Conservation (phyloP, 2,888 invertebrate species). For the Caradrina kadenii region DNA sequence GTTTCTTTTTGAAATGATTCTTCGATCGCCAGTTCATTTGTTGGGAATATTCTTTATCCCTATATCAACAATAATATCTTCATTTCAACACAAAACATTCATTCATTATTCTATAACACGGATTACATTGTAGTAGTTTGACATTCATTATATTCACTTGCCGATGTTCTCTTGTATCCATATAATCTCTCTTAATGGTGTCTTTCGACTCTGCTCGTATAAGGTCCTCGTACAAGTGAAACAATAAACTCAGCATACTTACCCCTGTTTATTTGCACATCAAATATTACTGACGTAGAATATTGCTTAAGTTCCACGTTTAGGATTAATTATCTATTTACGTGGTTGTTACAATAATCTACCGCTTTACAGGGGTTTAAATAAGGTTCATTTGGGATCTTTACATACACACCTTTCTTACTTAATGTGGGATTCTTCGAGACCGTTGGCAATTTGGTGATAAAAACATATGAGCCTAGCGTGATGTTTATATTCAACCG, state of each 20-base stretch:
- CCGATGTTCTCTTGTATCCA: constrained; percentile 41
- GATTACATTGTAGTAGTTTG: constrained; percentile 30
- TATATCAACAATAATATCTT: neutral
- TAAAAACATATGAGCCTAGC: neutral
- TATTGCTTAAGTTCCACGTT: constrained; percentile 48
- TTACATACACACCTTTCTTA: neutral
- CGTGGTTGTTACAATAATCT: constrained; percentile 19
- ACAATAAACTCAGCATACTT: constrained; percentile 52
- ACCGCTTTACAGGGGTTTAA: constrained; percentile 6
- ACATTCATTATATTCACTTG: constrained; percentile 49
- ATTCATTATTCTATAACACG: constrained; percentile 14
- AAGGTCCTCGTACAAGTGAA: constrained; percentile 20
- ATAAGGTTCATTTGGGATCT: constrained; percentile 2
- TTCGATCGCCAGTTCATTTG: neutral
- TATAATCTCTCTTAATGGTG: constrained; percentile 47
- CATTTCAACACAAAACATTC: neutral
- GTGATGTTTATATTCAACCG: neutral
- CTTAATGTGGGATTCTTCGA: neutral
- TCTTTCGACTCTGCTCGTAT: constrained; percentile 29
- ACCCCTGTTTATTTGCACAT: constrained; percentile 44
- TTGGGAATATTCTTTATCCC: neutral
- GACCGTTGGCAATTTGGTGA: neutral
- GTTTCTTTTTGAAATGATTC: neutral
- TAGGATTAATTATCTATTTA: constrained; percentile 44
- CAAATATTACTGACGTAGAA: constrained; percentile 48